phyloP scores from a whole-genome alignment of 2,888 invertebrate genomes.

The Maniola hyperantus region DNA sequence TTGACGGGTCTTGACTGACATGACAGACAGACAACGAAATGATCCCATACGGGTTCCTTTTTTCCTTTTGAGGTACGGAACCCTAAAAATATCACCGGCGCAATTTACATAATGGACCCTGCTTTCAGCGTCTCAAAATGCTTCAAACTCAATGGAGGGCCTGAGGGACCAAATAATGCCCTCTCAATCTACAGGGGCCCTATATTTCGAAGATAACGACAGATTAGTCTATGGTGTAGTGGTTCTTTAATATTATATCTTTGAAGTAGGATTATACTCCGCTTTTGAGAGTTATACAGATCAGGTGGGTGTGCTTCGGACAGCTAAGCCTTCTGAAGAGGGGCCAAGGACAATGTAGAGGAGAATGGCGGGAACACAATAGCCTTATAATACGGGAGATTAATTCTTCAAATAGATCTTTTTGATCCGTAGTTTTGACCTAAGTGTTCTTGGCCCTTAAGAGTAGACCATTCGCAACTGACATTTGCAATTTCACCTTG shows the following conservation, averaged over 20 bases:
- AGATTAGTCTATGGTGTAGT: constrained; percentile 43
- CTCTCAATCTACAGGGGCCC: constrained; percentile 55
- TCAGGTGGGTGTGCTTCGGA: constrained; percentile 35
- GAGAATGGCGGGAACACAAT: constrained; percentile 9
- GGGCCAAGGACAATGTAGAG: constrained; percentile 10
- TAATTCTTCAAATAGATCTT: neutral
- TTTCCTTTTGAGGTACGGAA: too few species aligned
- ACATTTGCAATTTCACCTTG: too few species aligned
- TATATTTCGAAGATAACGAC: constrained; percentile 46
- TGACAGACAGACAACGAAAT: too few species aligned
- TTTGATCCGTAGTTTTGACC: neutral
- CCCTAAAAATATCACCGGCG: constrained; percentile 42
- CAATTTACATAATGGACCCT: constrained; percentile 49
- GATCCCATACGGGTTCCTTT: too few species aligned
- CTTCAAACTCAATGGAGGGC: constrained; percentile 48
- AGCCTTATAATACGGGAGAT: constrained; percentile 2
- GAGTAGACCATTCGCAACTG: too few species aligned
- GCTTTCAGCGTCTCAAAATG: constrained; percentile 42
- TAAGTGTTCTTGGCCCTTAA: neutral
- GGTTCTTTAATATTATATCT: constrained; percentile 43
- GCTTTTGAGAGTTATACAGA: constrained; percentile 34
- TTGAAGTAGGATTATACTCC: constrained; percentile 42
- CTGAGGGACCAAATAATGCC: constrained; percentile 61
- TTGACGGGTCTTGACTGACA: too few species aligned
- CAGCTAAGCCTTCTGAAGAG: constrained; percentile 30